phyloP scores from a whole-genome alignment of 2,797 vertebrate genomes.

The Galago senegalensis region DNA sequence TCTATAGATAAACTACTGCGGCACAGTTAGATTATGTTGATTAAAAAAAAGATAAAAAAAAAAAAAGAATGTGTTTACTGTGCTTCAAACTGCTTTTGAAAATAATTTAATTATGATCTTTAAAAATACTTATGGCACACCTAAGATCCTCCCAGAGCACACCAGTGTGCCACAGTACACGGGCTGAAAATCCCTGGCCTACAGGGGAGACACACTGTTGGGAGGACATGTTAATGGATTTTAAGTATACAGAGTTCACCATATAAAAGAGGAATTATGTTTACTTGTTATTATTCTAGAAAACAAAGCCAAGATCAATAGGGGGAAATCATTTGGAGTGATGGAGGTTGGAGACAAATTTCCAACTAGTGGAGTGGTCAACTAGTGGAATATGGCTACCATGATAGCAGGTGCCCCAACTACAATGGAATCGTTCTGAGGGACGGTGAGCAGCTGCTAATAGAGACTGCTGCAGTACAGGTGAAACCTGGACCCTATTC shows the following conservation, averaged over 20 bases:
- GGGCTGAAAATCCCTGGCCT: too few relatives aligned
- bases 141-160: too few relatives aligned
- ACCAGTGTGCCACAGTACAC: too few relatives aligned
- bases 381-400: too few relatives aligned
- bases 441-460: background rate
- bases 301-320: background rate
- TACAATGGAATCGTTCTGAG: fast-evolving
- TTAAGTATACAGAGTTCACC: background rate
- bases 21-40: too few relatives aligned
- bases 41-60: too few relatives aligned
- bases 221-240: background rate
- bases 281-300: slow-evolving; percentile 27
- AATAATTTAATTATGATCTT: too few relatives aligned
- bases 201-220: background rate
- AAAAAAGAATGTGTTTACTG: too few relatives aligned
- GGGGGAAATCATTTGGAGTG: background rate
- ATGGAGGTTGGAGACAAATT: background rate
- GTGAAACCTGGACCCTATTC: background rate
- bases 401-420: fast-evolving
- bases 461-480: background rate
- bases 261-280: background rate
- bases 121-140: too few relatives aligned
- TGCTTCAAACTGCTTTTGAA: too few relatives aligned
- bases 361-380: background rate
- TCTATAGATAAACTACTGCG: too few relatives aligned